Percentiles rank a stretch among this genome's conserved stretches.
These are phyloP conservation scores for Chromis chromis DNA, from an alignment of 2,797 vertebrate species.

Conservation along the genomic window DNA sequence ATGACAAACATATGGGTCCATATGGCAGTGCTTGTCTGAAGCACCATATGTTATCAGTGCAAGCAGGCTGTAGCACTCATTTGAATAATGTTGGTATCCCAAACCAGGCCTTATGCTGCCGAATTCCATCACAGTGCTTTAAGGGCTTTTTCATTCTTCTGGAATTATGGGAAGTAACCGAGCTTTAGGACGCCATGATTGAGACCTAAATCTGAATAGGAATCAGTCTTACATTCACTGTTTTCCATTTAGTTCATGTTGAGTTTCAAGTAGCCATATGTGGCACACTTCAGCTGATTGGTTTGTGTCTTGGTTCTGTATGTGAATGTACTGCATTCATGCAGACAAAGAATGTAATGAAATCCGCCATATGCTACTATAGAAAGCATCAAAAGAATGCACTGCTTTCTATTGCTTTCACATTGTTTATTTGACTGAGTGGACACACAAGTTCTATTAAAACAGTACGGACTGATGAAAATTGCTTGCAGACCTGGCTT, in stretches of 20 bases:
- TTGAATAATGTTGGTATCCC: conserved; percentile 73
- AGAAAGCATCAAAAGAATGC: conserved; percentile 41
- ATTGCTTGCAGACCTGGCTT: conserved; percentile 69
- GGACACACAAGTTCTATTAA: conserved; percentile 57
- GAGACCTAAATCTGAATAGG: conserved; percentile 39
- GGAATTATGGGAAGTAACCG: conserved; percentile 55
- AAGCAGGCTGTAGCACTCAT: conserved; percentile 73
- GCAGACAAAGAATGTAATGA: conserved; percentile 46
- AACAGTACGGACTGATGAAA: conserved; percentile 67
- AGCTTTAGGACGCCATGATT: conserved; percentile 60
- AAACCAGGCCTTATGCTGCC: conserved; percentile 61
- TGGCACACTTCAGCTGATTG: conserved; percentile 36
- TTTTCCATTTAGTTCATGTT: conserved; percentile 44
- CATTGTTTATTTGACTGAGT: conserved; percentile 71
- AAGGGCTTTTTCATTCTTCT: conserved; percentile 57
- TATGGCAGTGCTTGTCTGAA: conserved; percentile 79
- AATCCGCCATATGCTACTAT: conserved; percentile 40
- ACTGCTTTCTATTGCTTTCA: conserved; percentile 35
- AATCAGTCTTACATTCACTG: conserved; percentile 43
- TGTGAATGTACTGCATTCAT: conserved; percentile 30
- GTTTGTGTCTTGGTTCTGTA: conserved; percentile 36
- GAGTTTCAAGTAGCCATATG: conserved; percentile 45
- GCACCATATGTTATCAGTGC: conserved; percentile 79
- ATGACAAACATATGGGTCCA: conserved; percentile 80
- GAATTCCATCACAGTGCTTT: conserved; percentile 72